Evolutionary conservation across 2,888 invertebrate species (phyloP), one percentile per base, ranked within the genome.

Genomic region (Leptopilina drosophilae): DNA sequence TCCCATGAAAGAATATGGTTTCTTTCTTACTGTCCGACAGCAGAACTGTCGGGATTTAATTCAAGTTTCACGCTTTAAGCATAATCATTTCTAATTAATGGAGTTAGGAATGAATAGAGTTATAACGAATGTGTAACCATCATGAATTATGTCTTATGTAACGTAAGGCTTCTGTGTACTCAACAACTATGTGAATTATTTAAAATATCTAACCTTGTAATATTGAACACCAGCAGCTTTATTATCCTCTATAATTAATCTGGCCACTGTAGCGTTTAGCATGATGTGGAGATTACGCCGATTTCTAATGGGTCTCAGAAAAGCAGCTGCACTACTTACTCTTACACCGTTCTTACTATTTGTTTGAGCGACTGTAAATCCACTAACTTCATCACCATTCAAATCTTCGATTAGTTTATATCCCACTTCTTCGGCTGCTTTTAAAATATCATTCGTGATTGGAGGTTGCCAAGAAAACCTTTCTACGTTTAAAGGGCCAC

Each of bases 341-440:
- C 95, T 93, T 0, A 94, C 93, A 0, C 95, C 95, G 75, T 93
- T 92, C 82, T 95, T 94, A 79, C 93, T 94, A 82, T 92, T 94
- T 5, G 94, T 92, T 88, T 95, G 95, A 1, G 95, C 94, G 73
- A 95, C 93, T 0, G 94, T 93, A 88, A 95, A 95, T 8, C 95
- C 95, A 0, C 93, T 93, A 86, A 92, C 92, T 7, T 93, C 92
- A 7, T 93, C 93, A 1, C 95, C 95, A 84, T 95, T 95, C 15
- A 95, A 92, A 88, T 95, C 95, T 77, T 93, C 93, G 40, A 93
- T 94, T 5, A 94, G 93, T 0, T 94, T 94, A 84, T 93, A 94
- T 0, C 95, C 95, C 33, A 93, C 90, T 88, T 95, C 95, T 77
- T 92, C 92, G 0, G 94, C 94, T 0, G 94, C 95, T 1, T 93